Percentiles rank a stretch among this genome's conserved stretches.
Conservation (phyloP, 1,140 invertebrate genomes). For the Bombus vancouverensis region DNA sequence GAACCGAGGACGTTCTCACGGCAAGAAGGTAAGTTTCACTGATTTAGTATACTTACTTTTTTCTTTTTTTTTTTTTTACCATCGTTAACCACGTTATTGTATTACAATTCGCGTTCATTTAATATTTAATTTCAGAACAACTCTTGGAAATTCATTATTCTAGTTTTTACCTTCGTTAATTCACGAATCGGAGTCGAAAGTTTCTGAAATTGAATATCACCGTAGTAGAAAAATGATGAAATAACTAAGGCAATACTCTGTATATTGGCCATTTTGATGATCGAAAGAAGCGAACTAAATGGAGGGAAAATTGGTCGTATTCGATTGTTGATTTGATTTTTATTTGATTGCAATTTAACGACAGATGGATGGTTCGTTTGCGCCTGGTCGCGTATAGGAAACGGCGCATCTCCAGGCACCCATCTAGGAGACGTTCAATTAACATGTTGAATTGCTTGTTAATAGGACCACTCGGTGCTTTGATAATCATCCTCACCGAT, state of each 20-base stretch:
- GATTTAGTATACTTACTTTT: neutral
- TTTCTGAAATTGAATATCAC: too few species aligned
- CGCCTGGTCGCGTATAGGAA: neutral
- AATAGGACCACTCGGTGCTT: constrained; percentile 26
- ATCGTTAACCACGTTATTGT: neutral
- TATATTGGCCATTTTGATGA: neutral
- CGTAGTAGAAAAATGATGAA: too few species aligned
- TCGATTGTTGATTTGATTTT: neutral
- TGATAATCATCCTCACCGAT: constrained; percentile 37
- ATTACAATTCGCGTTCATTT: neutral
- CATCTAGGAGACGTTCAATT: constrained; percentile 26
- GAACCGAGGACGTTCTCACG: constrained; percentile 60
- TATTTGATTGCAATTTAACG: neutral
- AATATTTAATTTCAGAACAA: too few species aligned
- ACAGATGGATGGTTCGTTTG: neutral
- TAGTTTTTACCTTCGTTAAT: too few species aligned
- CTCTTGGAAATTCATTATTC: too few species aligned
- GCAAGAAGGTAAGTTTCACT: constrained; percentile 39
- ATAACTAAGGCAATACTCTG: neutral
- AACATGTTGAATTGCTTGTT: constrained; percentile 43
- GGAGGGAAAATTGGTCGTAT: neutral
- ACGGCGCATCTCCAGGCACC: neutral
- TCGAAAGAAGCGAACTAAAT: neutral
- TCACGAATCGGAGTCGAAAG: too few species aligned
- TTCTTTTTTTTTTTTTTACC: neutral